Percentiles rank a stretch among this genome's conserved stretches.
These are phyloP conservation scores for Cichladusa arquata DNA, from an alignment of 2,113 vertebrate species.

Conservation along the genomic window DNA sequence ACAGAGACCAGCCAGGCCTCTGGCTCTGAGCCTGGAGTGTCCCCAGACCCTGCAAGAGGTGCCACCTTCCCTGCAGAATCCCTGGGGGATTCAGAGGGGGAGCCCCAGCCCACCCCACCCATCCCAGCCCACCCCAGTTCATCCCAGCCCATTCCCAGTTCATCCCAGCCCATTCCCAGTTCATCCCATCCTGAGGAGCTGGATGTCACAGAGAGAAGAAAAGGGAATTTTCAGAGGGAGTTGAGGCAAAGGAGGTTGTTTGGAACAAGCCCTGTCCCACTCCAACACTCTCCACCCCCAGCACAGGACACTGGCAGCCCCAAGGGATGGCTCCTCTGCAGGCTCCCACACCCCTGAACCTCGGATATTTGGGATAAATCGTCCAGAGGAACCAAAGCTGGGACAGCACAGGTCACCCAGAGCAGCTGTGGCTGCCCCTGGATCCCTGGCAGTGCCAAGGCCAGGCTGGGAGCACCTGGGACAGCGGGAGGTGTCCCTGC, in stretches of 20 bases:
- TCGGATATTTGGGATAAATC: rapidly evolving
- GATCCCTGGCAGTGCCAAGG: rapidly evolving
- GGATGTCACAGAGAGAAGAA: rapidly evolving
- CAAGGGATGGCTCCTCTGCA: background rate
- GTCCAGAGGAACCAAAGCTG: background rate
- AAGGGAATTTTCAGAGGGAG: background rate
- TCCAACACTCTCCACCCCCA: background rate
- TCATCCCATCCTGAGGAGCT: background rate
- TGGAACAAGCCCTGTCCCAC: background rate
- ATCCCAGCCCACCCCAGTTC: background rate
- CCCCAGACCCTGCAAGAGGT: background rate
- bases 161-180: too few species aligned
- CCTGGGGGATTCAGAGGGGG: too few species aligned
- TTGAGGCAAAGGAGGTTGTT: background rate
- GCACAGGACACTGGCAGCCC: background rate
- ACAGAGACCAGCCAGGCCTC: background rate
- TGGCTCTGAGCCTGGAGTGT: rapidly evolving
- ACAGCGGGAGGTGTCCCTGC: background rate
- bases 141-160: background rate
- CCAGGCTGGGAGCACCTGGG: background rate
- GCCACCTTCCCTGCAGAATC: background rate
- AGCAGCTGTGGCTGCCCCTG: background rate
- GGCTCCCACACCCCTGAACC: background rate
- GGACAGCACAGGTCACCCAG: rapidly evolving
- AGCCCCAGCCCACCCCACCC: too few species aligned